Evolutionary conservation across 2,113 vertebrate species (phyloP).

Genomic region (Microtus montanus): DNA sequence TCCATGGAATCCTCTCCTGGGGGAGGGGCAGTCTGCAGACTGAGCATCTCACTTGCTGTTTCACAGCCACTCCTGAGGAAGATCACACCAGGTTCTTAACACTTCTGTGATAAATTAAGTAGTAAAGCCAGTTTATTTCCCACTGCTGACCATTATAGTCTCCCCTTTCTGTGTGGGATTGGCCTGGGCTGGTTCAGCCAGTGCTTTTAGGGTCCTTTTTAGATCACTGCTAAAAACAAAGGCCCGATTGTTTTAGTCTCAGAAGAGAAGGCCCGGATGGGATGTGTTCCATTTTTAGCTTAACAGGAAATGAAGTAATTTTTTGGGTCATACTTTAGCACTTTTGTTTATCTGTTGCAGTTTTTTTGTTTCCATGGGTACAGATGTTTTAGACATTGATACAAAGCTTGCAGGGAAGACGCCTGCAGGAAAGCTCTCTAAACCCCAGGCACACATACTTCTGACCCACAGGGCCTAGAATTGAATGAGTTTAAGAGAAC

Average conservation of each 20-base stretch:
- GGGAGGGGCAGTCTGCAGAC: neutral
- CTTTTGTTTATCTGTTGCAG: slow-evolving; percentile 75
- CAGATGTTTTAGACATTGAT: slow-evolving; percentile 46
- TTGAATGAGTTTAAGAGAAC: neutral
- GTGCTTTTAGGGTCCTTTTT: slow-evolving; percentile 68
- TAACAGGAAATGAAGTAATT: slow-evolving; percentile 86
- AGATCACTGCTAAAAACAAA: slow-evolving; percentile 70
- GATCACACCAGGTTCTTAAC: neutral
- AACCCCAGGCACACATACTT: neutral
- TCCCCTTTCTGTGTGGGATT: neutral
- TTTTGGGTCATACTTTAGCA: slow-evolving; percentile 68
- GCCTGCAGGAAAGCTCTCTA: neutral
- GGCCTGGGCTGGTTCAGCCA: slow-evolving; percentile 55
- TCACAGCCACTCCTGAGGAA: neutral
- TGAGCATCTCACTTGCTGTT: neutral
- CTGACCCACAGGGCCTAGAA: neutral
- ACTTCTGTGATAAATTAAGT: neutral
- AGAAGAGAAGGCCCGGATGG: slow-evolving; percentile 79
- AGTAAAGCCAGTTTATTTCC: neutral
- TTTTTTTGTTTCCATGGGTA: slow-evolving; percentile 81
- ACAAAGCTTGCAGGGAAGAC: slow-evolving; percentile 11
- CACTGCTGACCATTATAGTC: neutral
- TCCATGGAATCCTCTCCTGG: neutral
- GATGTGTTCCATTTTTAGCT: slow-evolving; percentile 82
- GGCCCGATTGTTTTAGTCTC: slow-evolving; percentile 81